Base-by-base conservation (phyloP, 2,888 invertebrate genomes). In the Chelonus formosanus region DNA sequence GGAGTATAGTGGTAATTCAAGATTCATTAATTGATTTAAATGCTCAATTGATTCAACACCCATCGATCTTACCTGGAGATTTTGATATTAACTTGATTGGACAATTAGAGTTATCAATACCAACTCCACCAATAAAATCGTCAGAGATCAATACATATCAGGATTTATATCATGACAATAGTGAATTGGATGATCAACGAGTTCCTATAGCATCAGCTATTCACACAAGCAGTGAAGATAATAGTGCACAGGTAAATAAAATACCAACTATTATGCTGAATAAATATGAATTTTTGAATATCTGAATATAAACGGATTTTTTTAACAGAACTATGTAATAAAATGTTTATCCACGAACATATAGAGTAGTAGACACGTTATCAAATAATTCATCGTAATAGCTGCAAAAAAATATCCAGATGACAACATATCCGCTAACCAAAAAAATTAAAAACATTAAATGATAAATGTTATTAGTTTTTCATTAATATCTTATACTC, bases 61-160 rank as follows among this genome's bases (percentile, higher is more conserved):
- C 96, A 8, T 96, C 96, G 31, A 95, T 96, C 81, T 86, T 96
- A 70, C 95, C 96, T 52, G 93, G 93, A 59, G 96, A 97, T 84
- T 97, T 97, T 85, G 96, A 97, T 81, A 95, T 98, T 64, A 93
- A 92, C 74, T 90, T 92, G 54, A 90, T 93, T 73, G 94, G 94
- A 78, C 81, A 82, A 54, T 63, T 84, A 53, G 81, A 83, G 58
- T 72, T 84, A 5, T 84, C 83, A 3, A 78, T 83, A 55, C 84
- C 84, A 3, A 82, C 65, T 56, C 79, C 81, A 5, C 77, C 83
- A 3, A 74, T 78, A 4, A 82, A 81, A 65, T 77, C 81, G 0
- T 73, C 81, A 4, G 81, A 79, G 6, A 78, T 77, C 40, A 81
- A 76, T 59, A 76, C 80, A 69, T 84, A 80, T 67, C 80, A 78